Evolutionary conservation across 2,113 vertebrate genomes (phyloP), one percentile per base, ranked within the genome.

Genomic region (Geococcyx californianus): DNA sequence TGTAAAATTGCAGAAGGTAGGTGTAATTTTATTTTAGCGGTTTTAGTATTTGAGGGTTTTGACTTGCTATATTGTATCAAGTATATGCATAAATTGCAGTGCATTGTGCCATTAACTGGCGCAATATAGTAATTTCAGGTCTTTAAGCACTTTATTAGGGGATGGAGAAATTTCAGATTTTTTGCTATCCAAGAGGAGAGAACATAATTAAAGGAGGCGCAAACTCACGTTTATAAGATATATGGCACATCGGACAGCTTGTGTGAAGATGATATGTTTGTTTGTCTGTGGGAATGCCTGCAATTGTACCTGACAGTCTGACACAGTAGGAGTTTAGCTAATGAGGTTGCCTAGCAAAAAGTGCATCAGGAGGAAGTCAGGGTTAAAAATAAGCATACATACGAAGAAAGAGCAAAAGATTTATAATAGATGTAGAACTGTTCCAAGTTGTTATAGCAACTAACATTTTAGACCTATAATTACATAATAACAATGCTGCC

Each of bases 371-470:
- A 93, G 68, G 79, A 87, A 81, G 36, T 82, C 84, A 49, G 85
- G 68, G 74, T 94, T 75, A 90, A 97, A 96, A 85, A 97, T 97
- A 94, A 92, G 87, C 91, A 82, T 73, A 70, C n/a, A 49, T 93
- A 87, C 72, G 64, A 87, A 66, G 49, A 45, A 44, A 31, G 49
- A 83, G 78, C 33, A 63, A 84, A 60, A 93, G 84, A 93, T 77
- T 93, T 91, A 70, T 88, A 93, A 93, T 86, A 66, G 67, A 64
- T 94, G 88, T 90, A 91, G 54, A 93, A 86, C 36, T 84, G 44
- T 96, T 97, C 89, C 89, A 90, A 66, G 91, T 96, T 96, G 92
- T 96, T 97, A 93, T 87, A 91, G 77, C 86, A 97, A 96, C 96
- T 91, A 84, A 89, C 38, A 74, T 87, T 96, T 96, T 84, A 96